Conservation (phyloP, 2,113 vertebrate genomes). For the Apteryx owenii region DNA sequence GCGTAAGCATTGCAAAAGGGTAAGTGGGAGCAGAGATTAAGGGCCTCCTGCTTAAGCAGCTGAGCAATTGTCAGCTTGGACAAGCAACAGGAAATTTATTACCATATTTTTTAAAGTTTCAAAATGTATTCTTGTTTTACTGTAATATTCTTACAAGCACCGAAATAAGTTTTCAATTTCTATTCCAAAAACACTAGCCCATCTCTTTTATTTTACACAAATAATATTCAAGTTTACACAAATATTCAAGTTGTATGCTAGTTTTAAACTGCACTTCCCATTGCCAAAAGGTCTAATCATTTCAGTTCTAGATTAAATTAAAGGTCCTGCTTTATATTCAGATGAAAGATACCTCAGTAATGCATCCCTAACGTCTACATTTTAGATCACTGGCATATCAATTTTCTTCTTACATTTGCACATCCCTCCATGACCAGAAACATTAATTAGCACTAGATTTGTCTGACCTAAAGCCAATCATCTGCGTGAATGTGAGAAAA, state of each 20-base stretch:
- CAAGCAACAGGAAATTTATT: not conserved
- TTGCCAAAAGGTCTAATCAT: not conserved
- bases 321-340: not conserved
- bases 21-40: not conserved
- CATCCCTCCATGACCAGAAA: not conserved
- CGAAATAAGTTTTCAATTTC: not conserved
- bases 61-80: not conserved
- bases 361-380: not conserved
- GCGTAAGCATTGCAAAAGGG: not conserved
- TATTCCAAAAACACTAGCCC: not conserved
- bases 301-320: not conserved
- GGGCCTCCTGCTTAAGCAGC: not conserved
- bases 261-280: not conserved
- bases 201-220: not conserved
- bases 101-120: not conserved
- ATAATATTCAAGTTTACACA: not conserved
- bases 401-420: constrained; percentile 5
- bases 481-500: constrained; percentile 57
- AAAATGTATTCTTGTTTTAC: not conserved
- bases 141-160: not conserved
- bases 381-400: not conserved
- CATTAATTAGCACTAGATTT: constrained; percentile 53
- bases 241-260: not conserved
- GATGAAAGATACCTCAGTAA: not conserved
- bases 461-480: not conserved